Percentiles rank a stretch among this genome's conserved stretches.
phyloP scores from a whole-genome alignment of 2,888 invertebrate genomes.

The Drosophila dives region DNA sequence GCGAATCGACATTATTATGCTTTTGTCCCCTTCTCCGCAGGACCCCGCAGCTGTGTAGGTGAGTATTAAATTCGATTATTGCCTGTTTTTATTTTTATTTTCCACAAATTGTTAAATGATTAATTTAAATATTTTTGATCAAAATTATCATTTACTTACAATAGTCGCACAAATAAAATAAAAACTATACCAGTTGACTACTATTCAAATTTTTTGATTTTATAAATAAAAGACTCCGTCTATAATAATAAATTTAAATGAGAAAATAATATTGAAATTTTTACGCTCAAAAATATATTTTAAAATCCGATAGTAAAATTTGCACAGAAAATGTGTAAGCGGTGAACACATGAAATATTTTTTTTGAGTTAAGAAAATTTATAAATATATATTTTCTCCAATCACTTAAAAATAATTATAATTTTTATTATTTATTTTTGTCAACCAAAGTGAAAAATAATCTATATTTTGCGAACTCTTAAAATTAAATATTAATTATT shows the following conservation, averaged over 20 bases:
- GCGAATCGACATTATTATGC: constrained; percentile 92
- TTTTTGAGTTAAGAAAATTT: no score
- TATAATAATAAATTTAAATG: not conserved
- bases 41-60: constrained; percentile 93
- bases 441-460: no score
- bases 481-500: no score
- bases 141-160: not conserved
- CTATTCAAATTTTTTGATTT: not conserved
- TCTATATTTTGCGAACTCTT: no score
- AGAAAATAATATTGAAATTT: not conserved
- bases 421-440: no score
- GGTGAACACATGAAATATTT: no score
- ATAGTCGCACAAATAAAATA: not conserved
- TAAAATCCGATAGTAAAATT: no score
- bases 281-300: no score
- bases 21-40: constrained; percentile 93
- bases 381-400: no score
- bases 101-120: no score
- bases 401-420: no score
- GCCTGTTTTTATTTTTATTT: not conserved
- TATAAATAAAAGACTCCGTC: not conserved
- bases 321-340: no score
- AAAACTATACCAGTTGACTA: not conserved
- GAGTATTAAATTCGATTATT: constrained; percentile 76
- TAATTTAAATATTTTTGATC: not conserved